Base-by-base conservation (phyloP, 2,797 vertebrate genomes). In the Phoeniculus purpureus region DNA sequence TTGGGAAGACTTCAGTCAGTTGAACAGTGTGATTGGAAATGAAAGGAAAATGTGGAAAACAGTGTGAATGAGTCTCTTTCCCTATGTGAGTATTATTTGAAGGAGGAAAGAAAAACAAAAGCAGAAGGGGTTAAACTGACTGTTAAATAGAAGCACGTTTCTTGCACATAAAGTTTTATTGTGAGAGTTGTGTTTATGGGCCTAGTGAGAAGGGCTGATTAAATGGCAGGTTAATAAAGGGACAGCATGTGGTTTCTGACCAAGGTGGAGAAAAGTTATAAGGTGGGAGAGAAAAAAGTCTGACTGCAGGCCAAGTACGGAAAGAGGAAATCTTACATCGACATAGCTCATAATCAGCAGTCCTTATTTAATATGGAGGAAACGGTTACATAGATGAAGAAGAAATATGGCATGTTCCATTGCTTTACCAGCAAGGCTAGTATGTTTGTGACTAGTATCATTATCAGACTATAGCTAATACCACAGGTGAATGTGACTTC, bases 151-250 rank as follows among this genome's bases (percentile, higher is more conserved):
- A 94, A 95, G 91, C 95, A 95, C 92, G 88, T 95, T 95, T 91
- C 78, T 96, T 92, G 90, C 86, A 92, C 90, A 94, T 96, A 95
- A 95, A 92, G 64, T 95, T 96, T 96, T 95, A 96, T 87, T 96
- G 92, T 93, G 65, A 95, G 70, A 40, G 74, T 90, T 95, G 88
- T 93, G 91, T 95, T 94, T 94, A 95, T 92, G 90, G 76, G 88
- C 78, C 92, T 94, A 91, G 85, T 85, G 92, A 96, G 93, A 94
- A 95, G 61, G 84, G 75, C 72, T 95, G 90, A 83, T 92, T 94
- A 94, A 95, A 94, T 90, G 68, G 94, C 68, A 93, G 79, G 86
- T 95, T 95, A 95, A 94, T 94, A 96, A 96, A 95, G 86, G 78
- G 92, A 94, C 87, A 85, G 79, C 92, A 95, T 92, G 92, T 90